Evolutionary conservation across 2,888 invertebrate species (phyloP), one percentile per base, ranked within the genome.

Genomic region (Metellina segmentata): DNA sequence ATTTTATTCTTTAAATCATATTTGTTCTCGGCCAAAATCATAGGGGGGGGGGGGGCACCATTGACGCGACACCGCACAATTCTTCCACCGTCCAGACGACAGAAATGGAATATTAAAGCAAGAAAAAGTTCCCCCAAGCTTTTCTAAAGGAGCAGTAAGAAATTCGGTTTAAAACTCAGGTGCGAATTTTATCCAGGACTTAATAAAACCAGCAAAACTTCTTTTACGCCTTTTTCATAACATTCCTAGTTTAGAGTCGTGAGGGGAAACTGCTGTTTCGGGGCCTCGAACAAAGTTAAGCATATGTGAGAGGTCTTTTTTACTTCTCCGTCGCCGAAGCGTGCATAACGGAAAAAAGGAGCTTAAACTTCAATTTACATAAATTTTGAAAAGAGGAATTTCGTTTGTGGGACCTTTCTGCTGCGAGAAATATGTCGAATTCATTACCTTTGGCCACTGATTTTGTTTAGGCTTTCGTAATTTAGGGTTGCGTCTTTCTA

Each of bases 141-240:
- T 34, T 34, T 34, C 34, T 34, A 34, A 34, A 34, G 34, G 4
- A 34, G 34, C 34, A 34, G 34, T 4, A 34, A 19, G 77, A 77
- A 51, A 77, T n/a, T 51, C n/a, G 51, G 77, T n/a, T 51, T 77
- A 51, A 77, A 77, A 77, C 19, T 77, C 77, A 51, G 49, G 1
- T 77, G 49, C 51, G 9, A 51, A 19, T n/a, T n/a, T 77, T 52
- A 51, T 52, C 51, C 51, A 0, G 77, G 52, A 51, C 19, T 19
- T 77, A n/a, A 16, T 77, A 52, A 51, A 19, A 52, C n/a, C n/a
- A 16, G 19, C 16, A 51, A 51, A 77, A 51, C 9, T 77, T 77
- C 8, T 16, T 51, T 77, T 19, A 19, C 19, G 13, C 34, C 34
- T 34, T 34, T 34, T 34, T 34, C 34, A 34, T 34, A 34, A 34